Base-by-base conservation (phyloP, 2,797 vertebrate species). In the Gastrophryne carolinensis region DNA sequence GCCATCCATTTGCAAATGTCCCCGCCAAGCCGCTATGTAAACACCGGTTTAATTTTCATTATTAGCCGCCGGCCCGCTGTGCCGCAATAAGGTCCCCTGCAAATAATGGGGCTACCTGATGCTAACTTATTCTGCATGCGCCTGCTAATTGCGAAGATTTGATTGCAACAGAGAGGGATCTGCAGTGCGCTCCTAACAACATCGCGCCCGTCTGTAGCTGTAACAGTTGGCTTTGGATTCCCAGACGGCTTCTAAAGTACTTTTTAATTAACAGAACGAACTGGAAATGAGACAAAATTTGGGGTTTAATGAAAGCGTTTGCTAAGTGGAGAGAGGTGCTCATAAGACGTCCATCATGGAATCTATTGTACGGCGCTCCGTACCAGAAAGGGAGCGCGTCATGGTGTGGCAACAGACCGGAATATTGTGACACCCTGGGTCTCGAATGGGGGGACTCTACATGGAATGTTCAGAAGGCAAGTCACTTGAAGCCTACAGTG, bases 121-220 rank as follows among this genome's bases (percentile, higher is more conserved):
- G 29, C 29, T 30, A 58, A 13, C 21, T 19, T 13, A 32, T n/a
- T 66, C 21, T 41, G 35, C 27, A 12, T 50, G 35, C 27, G 52
- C 49, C 27, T 49, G 24, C 52, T 74, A 74, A 79, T 75, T 79
- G 67, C n/a, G 21, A 44, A 56, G 49, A 73, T 50, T 73, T 8
- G 7, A 54, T 30, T 39, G 7, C 47, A 23, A 53, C 4, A 23
- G 23, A 27, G 27, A 53, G 23, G 3, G 50, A 62, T 72, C 21
- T 13, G 8, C 56, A 47, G 56, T 6, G 47, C 58, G 30, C 41
- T 24, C 21, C 54, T 62, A 29, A 53, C 47, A 63, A 30, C 41
- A 30, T 8, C 47, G 24, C 8, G 5, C 4, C 24, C 4, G 17
- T 17, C 19, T 10, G 8, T 17, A 13, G 23, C 8, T 34, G 12